Evolutionary conservation across 2,888 invertebrate species (phyloP).

Genomic region (Dyspetes luteomarginatus): DNA sequence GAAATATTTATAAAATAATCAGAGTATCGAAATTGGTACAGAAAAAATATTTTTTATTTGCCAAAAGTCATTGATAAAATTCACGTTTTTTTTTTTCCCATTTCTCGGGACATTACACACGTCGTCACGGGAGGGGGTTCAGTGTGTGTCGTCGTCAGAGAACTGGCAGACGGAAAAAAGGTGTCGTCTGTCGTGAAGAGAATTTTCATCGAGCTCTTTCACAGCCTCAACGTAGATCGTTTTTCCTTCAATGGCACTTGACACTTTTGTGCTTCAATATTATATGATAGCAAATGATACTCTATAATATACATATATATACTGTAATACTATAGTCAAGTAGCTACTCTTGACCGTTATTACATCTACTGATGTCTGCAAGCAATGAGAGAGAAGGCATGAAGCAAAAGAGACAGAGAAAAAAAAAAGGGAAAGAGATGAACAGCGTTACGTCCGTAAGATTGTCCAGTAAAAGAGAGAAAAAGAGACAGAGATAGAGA

Average conservation of each 20-base stretch:
- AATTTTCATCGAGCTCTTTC: constrained; percentile 25
- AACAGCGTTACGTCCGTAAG: no score
- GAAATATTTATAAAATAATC: not conserved
- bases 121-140: not conserved
- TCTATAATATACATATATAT: constrained; percentile 4
- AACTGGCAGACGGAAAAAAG: not conserved
- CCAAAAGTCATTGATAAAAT: not conserved
- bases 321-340: constrained; percentile 6
- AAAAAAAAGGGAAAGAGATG: constrained; percentile 36
- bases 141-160: not conserved
- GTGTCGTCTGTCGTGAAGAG: not conserved
- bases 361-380: constrained; percentile 23
- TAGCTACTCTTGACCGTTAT: constrained; percentile 45
- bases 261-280: constrained; percentile 18
- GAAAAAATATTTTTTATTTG: not conserved
- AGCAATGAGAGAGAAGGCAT: constrained; percentile 22
- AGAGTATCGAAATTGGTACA: not conserved
- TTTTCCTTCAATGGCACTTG: constrained; percentile 43
- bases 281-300: constrained; percentile 8
- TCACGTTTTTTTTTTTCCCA: not conserved
- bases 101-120: not conserved
- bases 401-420: no score
- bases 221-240: constrained; percentile 14
- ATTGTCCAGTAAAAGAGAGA: not conserved
- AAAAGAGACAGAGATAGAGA: no score